phyloP scores from a whole-genome alignment of 2,797 vertebrate genomes.

The Enteromius thamalakanensis region DNA sequence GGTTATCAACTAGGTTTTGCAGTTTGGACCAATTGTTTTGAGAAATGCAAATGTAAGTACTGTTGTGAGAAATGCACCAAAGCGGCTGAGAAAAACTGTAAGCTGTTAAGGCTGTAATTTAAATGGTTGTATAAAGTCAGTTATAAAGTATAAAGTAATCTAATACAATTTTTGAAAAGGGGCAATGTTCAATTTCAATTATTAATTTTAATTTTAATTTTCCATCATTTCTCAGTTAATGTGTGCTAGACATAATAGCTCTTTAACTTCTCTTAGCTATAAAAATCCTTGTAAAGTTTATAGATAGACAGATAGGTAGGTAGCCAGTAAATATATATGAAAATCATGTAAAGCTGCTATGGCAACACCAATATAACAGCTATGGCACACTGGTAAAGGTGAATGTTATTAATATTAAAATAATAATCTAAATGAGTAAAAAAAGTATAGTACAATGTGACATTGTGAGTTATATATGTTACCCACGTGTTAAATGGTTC shows the following conservation, averaged over 20 bases:
- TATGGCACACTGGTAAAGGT: neutral
- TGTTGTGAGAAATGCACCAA: too few species aligned
- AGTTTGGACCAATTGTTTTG: too few species aligned
- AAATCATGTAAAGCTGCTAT: too few species aligned
- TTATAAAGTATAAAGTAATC: slow-evolving; percentile 67
- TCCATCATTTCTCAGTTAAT: neutral
- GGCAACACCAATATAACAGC: too few species aligned
- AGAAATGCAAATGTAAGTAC: too few species aligned
- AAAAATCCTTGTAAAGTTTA: neutral
- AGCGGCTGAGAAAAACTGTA: neutral
- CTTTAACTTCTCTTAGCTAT: neutral
- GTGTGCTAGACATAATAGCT: neutral
- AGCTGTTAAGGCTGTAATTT: slow-evolving; percentile 59
- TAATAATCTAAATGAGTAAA: neutral
- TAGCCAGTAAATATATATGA: too few species aligned
- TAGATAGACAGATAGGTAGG: too few species aligned
- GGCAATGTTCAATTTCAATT: neutral
- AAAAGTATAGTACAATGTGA: neutral
- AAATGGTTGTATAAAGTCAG: slow-evolving; percentile 62
- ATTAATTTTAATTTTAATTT: neutral
- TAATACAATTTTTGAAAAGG: neutral
- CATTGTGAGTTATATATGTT: neutral
- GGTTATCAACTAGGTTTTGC: too few species aligned
- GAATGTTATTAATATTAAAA: neutral
- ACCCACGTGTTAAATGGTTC: too few species aligned